Evolutionary conservation across 1,140 invertebrate genomes (phyloP), one percentile per base, ranked within the genome.

Genomic region (Ericerus pela): DNA sequence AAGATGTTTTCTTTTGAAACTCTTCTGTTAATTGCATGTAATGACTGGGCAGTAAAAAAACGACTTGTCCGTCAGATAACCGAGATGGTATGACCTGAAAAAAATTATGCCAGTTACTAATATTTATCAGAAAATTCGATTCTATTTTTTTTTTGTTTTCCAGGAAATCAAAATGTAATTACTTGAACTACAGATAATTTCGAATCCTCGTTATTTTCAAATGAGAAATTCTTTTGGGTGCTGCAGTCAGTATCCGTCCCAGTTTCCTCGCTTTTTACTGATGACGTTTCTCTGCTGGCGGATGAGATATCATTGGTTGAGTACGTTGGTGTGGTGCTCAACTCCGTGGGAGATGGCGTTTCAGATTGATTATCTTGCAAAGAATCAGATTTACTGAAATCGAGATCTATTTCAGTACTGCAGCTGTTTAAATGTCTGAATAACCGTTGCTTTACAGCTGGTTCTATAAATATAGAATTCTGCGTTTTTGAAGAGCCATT

Each of bases 391-490:
- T 77, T 76, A 57, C 77, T 75, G 24, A 81, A 70, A 62, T 82
- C 79, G 27, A 79, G 66, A 63, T 82, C 80, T 18, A 85, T 73
- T 62, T 84, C 81, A 0, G 76, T 73, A 14, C 83, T 74, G 65
- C 82, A 84, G 60, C 76, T 77, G 62, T 84, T 79, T 59, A 86
- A 64, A 63, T 86, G 83, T 3, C 79, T 72, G 1, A 85, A 64
- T 8, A 87, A 69, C 16, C 81, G 73, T 56, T 84, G 79, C 60
- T 81, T 78, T 1, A 83, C 73, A 0, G 76, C 77, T 0, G 77
- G 72, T 54, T 86, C 84, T 47, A 80, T 73, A 38, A 76, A 47
- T 28, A 55, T 29, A 54, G 60, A 59, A 59, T 55, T 61, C 30
- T 61, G 60, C 47, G 59, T 57, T 59, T 61, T 60, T 60, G 60